These are phyloP conservation scores for Tanypteryx hageni DNA, from an alignment of 2,888 invertebrate species.

Conservation along the genomic window DNA sequence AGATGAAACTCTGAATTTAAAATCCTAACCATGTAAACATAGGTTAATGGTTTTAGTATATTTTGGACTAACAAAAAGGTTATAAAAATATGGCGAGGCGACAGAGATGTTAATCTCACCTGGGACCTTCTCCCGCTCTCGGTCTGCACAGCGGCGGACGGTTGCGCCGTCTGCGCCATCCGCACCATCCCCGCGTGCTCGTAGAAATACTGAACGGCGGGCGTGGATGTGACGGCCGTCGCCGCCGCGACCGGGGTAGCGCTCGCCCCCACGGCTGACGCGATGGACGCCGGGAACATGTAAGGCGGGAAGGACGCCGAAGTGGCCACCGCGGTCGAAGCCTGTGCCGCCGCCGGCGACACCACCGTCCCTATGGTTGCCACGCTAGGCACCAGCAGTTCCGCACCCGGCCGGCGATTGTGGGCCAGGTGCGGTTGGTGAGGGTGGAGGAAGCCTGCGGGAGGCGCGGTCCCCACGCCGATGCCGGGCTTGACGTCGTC, in stretches of 20 bases:
- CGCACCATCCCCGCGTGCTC: conserved; percentile 65
- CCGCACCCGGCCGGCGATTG: conserved; percentile 16
- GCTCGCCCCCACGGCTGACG: neutral
- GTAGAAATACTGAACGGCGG: conserved; percentile 65
- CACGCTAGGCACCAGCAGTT: conserved; percentile 43
- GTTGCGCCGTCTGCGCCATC: conserved; percentile 68
- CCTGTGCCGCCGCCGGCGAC: conserved; percentile 45
- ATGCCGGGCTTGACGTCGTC: conserved; percentile 58
- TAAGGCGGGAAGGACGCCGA: conserved; percentile 45
- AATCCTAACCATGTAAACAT: too few species aligned
- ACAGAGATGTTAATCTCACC: conserved; percentile 65
- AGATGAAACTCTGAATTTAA: too few species aligned
- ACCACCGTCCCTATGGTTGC: conserved; percentile 21
- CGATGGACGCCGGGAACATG: conserved; percentile 50
- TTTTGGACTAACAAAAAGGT: too few species aligned
- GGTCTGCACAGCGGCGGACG: conserved; percentile 71
- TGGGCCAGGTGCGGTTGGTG: conserved; percentile 38
- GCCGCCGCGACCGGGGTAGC: conserved; percentile 41
- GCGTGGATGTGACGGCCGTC: conserved; percentile 36
- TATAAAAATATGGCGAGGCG: too few species aligned
- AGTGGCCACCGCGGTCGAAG: conserved; percentile 52
- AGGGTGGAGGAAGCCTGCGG: conserved; percentile 37
- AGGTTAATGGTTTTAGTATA: neutral
- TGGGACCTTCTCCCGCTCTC: conserved; percentile 74
- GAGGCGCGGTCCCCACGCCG: conserved; percentile 11